Evolutionary conservation across 2,888 invertebrate genomes (phyloP).

Genomic region (Ormyrus thymus): DNA sequence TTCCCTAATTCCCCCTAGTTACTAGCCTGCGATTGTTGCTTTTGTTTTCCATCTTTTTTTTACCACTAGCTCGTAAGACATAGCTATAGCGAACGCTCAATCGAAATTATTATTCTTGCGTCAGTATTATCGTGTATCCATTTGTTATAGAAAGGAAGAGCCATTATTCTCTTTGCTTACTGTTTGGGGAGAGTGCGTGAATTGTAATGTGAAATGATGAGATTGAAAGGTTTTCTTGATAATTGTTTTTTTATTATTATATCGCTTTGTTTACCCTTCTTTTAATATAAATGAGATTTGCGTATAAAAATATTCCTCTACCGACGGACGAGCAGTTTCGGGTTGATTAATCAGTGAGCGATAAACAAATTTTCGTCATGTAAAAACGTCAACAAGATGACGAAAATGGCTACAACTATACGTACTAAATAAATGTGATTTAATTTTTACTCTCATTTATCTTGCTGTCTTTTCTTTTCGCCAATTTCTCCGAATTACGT

Average conservation of each 20-base stretch:
- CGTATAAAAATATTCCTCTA: slow-evolving; percentile 19
- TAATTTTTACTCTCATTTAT: slow-evolving; percentile 33
- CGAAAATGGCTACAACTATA: slow-evolving; percentile 11
- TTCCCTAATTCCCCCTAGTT: slow-evolving; percentile 65
- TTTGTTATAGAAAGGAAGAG: slow-evolving; percentile 1
- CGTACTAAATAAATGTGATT: slow-evolving; percentile 50
- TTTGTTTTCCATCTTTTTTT: slow-evolving; percentile 16
- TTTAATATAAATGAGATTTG: slow-evolving; percentile 10
- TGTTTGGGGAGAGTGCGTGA: neutral
- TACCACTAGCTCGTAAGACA: no score
- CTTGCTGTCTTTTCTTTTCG: slow-evolving; percentile 19
- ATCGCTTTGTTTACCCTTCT: slow-evolving; percentile 1
- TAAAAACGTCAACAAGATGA: slow-evolving; percentile 42
- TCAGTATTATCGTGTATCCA: neutral
- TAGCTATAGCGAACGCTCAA: no score
- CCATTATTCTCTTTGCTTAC: neutral
- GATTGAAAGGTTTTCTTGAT: neutral
- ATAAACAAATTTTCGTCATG: slow-evolving; percentile 15
- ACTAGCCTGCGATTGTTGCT: slow-evolving; percentile 7
- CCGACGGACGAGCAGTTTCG: neutral
- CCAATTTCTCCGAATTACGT: neutral
- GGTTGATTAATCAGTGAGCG: neutral
- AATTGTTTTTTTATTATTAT: slow-evolving; percentile 10
- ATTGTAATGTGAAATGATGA: neutral
- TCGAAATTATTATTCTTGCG: no score